These are phyloP conservation scores for Trachemys scripta DNA, from an alignment of 2,113 vertebrate genomes.

Conservation along the genomic window DNA sequence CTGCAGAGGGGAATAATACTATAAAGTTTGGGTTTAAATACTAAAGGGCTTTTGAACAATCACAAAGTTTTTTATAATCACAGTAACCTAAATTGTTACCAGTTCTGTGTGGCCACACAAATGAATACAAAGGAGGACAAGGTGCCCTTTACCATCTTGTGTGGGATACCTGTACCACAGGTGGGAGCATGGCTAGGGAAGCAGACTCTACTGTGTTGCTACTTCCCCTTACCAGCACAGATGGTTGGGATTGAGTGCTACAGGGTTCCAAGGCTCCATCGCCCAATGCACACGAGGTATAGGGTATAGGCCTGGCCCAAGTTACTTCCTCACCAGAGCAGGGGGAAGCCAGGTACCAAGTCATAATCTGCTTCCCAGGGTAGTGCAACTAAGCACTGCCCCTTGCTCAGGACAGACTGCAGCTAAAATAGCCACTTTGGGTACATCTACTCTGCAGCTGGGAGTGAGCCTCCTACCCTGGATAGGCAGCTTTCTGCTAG, in stretches of 20 bases:
- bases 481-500: background rate
- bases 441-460: background rate
- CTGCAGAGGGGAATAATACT: slow-evolving; percentile 26
- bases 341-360: background rate
- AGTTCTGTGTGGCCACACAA: background rate
- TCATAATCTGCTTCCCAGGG: background rate
- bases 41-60: slow-evolving; percentile 60
- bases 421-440: background rate
- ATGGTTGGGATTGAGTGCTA: background rate
- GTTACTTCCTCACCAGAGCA: background rate
- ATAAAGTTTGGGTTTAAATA: background rate
- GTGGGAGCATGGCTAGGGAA: background rate
- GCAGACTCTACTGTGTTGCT: background rate
- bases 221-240: background rate
- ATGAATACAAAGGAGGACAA: background rate
- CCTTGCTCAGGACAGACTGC: background rate
- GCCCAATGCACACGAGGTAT: background rate
- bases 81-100: background rate
- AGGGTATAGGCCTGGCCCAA: background rate
- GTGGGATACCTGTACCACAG: background rate
- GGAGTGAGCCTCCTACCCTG: background rate
- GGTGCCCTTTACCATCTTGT: background rate
- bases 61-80: background rate
- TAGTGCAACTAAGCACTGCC: background rate
- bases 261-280: background rate